A percentile compares a stretch with the other conserved stretches of the same genome.
Evolutionary conservation across 2,113 vertebrate species (phyloP).

Genomic region (Lanius ludovicianus): DNA sequence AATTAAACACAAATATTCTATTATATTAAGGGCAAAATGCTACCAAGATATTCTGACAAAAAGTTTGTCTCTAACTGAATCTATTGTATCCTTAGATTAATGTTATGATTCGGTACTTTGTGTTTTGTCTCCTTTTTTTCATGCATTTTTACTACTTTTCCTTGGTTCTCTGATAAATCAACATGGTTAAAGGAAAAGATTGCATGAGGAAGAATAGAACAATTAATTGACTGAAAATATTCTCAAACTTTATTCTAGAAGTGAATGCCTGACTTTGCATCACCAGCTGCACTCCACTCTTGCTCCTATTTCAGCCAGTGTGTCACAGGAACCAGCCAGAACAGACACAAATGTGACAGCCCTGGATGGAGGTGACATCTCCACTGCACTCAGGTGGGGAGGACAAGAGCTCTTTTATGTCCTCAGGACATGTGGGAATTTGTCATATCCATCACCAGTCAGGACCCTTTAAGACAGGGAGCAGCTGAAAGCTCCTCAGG

Average conservation of each 20-base stretch:
- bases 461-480: background rate
- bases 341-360: background rate
- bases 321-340: background rate
- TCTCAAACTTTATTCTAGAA: background rate
- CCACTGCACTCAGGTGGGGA: background rate
- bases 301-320: background rate
- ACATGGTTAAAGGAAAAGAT: accelerated
- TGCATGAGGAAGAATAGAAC: background rate
- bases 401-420: background rate
- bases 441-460: accelerated
- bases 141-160: background rate
- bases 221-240: background rate
- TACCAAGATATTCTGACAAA: background rate
- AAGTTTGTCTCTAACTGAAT: background rate
- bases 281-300: background rate
- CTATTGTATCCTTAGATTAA: background rate
- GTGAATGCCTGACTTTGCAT: accelerated
- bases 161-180: background rate
- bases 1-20: conserved; percentile 16
- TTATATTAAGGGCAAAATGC: background rate
- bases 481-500: background rate
- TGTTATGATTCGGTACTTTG: background rate
- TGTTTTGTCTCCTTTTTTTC: background rate
- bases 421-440: accelerated
- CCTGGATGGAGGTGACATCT: background rate